phyloP scores from a whole-genome alignment of 2,113 vertebrate genomes.

The Onychostoma macrolepis region DNA sequence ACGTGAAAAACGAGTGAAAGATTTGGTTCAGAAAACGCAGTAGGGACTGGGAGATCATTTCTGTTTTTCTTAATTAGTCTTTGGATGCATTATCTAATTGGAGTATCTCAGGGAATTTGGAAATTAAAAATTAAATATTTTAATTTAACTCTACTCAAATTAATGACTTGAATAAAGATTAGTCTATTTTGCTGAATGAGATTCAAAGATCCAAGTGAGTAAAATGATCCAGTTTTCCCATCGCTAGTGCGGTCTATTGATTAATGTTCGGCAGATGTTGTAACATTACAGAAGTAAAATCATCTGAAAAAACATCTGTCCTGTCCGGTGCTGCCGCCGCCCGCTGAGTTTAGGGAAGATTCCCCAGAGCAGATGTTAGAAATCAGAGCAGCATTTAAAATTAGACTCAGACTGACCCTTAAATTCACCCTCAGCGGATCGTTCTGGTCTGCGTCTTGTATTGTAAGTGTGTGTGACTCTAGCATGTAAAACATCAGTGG shows the following conservation, averaged over 20 bases:
- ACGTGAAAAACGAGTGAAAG: background rate
- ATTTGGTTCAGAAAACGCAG: background rate
- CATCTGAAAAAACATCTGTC: background rate
- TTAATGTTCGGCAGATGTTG: background rate
- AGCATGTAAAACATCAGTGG: constrained; percentile 16
- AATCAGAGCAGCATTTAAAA: constrained; percentile 12
- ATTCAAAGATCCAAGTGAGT: background rate
- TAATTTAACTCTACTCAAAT: background rate
- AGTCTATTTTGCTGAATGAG: background rate
- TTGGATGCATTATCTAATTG: background rate
- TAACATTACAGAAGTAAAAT: constrained; percentile 8
- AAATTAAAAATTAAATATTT: background rate
- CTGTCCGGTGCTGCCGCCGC: background rate
- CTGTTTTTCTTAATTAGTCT: background rate
- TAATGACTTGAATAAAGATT: background rate
- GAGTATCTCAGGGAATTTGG: background rate
- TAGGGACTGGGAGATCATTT: background rate
- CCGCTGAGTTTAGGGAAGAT: background rate
- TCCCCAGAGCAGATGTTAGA: background rate
- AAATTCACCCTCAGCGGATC: background rate
- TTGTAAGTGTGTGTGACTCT: background rate
- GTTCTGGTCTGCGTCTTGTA: constrained; percentile 11
- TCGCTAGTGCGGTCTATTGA: background rate
- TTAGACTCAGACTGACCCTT: constrained; percentile 27
- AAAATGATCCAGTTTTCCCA: background rate